phyloP scores from a whole-genome alignment of 2,888 invertebrate genomes.

The Gastracanthus pulcherrimus region DNA sequence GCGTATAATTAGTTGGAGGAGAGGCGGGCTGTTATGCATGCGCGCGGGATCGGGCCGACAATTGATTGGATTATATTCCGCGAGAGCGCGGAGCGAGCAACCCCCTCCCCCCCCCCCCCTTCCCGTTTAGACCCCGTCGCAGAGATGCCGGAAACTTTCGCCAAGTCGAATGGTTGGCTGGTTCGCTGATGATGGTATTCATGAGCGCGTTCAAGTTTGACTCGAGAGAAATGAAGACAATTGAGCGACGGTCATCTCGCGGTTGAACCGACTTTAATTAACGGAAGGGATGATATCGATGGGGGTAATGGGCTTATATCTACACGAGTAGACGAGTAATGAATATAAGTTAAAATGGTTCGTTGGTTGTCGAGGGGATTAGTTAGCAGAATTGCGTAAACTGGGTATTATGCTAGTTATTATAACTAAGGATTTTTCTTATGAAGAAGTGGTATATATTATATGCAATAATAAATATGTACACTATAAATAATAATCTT shows the following conservation, averaged over 20 bases:
- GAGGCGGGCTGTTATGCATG: neutral
- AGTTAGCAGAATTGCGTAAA: too few relatives aligned
- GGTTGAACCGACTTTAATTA: neutral
- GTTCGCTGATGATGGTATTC: neutral
- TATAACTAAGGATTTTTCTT: too few relatives aligned
- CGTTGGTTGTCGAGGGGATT: too few relatives aligned
- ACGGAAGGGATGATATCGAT: neutral
- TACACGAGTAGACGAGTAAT: too few relatives aligned
- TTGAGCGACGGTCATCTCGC: neutral
- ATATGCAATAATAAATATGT: too few relatives aligned
- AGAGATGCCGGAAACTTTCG: neutral
- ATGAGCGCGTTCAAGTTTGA: neutral
- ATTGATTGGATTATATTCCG: conserved; percentile 48
- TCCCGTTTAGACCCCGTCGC: neutral
- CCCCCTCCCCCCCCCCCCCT: too few relatives aligned
- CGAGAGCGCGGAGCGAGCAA: too few relatives aligned
- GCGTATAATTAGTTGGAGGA: conserved; percentile 45
- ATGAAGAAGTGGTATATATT: too few relatives aligned
- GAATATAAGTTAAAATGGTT: too few relatives aligned
- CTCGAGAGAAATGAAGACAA: neutral
- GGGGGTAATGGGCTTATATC: too few relatives aligned
- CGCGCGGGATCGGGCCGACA: conserved; percentile 21
- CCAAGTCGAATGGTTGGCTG: neutral
- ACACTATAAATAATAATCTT: too few relatives aligned
- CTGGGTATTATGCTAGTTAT: too few relatives aligned